Base-by-base conservation (phyloP, 2,113 vertebrate genomes). In the Protobothrops flavoviridis region DNA sequence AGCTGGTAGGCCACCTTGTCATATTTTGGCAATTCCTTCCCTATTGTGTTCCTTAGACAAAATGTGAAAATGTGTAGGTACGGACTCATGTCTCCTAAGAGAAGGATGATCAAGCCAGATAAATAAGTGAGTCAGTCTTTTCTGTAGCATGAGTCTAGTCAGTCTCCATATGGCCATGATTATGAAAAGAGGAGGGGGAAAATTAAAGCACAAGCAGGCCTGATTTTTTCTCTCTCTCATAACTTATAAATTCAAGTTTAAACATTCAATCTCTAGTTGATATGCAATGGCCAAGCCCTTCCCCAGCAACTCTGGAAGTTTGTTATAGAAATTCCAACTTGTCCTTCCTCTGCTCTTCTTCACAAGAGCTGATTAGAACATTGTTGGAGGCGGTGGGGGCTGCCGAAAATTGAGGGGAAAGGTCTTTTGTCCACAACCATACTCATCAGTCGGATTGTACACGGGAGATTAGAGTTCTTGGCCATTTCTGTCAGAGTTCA, bases 341-440 rank as follows among this genome's bases (percentile, higher is more conserved):
- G 39, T 85, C 85, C 20, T 81, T 39, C 23, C 61, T 4, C 53
- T 59, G 9, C 61, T 88, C 45, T n/a, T 6, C 33, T 48, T 57
- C 91, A 87, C 52, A 43, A 39, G 57, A 24, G 48, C 21, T 89
- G 89, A 91, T 85, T 56, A 89, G 55, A 85, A 89, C 87, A 45
- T 33, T 53, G 91, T 61, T 85, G 89, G 61, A 26, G 55, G n/a
- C 64, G 9, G 45, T 85, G 3, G 1, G 45, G 64, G 86, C 39
- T 61, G 24, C 12, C 33, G 86, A 88, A 93, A 93, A 93, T 88
- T 61, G 89, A 92, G 91, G 91, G 43, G 91, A 92, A 91, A 93
- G 86, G 86, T 93, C 85, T 85, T 57, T 24, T 52, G 55, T 85
- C 48, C 17, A 86, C 15, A 50, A 53, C 20, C 20, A 61, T 55